Evolutionary conservation across 2,797 vertebrate genomes (phyloP).

Genomic region (Acanthornis magna): DNA sequence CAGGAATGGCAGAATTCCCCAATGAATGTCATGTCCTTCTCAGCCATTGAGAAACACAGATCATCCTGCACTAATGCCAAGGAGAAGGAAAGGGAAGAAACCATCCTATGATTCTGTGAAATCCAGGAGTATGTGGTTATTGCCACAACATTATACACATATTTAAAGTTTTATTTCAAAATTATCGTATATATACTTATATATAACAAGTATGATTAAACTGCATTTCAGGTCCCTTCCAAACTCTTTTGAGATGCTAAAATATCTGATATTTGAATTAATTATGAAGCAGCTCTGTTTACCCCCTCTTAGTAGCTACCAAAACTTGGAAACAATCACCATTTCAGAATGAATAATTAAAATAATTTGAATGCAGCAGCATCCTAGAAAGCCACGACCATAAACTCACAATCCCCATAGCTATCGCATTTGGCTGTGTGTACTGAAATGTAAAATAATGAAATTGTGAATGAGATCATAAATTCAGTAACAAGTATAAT

Average conservation of each 20-base stretch:
- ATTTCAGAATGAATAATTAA: background rate
- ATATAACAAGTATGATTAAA: background rate
- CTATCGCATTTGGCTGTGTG: background rate
- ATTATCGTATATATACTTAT: background rate
- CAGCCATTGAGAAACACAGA: background rate
- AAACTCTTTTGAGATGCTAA: background rate
- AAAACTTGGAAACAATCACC: background rate
- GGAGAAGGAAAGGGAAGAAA: background rate
- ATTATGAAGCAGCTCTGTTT: background rate
- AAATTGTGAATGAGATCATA: background rate
- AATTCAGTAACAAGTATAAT: background rate
- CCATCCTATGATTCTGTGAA: background rate
- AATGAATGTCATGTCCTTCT: background rate
- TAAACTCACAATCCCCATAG: background rate
- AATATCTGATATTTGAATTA: background rate
- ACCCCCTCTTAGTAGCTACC: background rate
- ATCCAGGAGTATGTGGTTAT: background rate
- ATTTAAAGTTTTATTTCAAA: background rate
- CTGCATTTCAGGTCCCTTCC: background rate
- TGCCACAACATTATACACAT: background rate
- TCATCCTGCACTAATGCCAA: background rate
- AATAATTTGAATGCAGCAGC: background rate
- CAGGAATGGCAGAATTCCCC: background rate
- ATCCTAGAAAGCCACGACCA: background rate
- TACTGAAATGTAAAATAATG: background rate